Percentiles rank a stretch among this genome's conserved stretches.
phyloP scores from a whole-genome alignment of 2,888 invertebrate species.

The Eurois occulta region DNA sequence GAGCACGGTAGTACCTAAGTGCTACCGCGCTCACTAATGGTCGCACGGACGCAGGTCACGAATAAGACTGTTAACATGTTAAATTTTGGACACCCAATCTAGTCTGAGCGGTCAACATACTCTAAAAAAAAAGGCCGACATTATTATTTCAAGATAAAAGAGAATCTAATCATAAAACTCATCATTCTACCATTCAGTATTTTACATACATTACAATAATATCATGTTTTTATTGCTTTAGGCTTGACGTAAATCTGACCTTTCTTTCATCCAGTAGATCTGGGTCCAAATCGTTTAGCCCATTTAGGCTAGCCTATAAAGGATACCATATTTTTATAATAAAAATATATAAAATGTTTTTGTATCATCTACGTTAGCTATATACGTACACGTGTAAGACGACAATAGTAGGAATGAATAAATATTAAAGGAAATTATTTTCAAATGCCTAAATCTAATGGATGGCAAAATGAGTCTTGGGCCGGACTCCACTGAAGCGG shows the following conservation, averaged over 20 bases:
- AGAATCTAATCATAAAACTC: conserved; percentile 13
- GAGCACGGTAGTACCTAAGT: too few species aligned
- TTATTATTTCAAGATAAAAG: conserved; percentile 24
- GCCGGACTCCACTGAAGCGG: too few species aligned
- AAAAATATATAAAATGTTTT: background rate
- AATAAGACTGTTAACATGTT: too few species aligned
- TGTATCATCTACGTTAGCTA: background rate
- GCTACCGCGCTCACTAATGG: too few species aligned
- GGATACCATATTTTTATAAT: conserved; percentile 3
- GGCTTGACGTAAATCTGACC: conserved; percentile 30
- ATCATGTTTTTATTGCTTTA: conserved; percentile 30
- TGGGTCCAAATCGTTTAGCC: conserved; percentile 32
- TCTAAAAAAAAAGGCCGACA: background rate
- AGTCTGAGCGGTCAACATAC: too few species aligned
- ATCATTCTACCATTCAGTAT: conserved; percentile 37
- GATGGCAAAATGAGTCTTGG: background rate
- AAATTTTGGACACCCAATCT: too few species aligned
- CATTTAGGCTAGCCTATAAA: background rate
- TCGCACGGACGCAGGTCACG: too few species aligned
- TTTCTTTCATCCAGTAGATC: conserved; percentile 36
- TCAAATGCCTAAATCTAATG: background rate
- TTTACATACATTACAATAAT: conserved; percentile 27
- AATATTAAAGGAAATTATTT: background rate
- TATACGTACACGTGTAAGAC: background rate
- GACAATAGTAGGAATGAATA: background rate